phyloP scores from a whole-genome alignment of 2,888 invertebrate species.

The Drosophila prostipennis region DNA sequence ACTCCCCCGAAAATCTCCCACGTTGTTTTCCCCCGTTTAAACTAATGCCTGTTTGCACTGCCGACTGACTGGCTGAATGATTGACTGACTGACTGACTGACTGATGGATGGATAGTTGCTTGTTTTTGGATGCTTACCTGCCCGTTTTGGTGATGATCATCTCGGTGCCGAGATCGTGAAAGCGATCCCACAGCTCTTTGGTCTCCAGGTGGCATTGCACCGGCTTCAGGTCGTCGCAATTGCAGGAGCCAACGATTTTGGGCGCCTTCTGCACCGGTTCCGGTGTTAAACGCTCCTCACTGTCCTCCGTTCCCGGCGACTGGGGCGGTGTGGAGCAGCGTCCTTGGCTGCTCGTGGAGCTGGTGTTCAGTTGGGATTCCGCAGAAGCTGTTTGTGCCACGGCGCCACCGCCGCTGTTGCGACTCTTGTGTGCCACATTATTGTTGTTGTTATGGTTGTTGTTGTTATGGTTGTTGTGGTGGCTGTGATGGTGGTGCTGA shows the following conservation, averaged over 20 bases:
- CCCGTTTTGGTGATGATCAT: slow-evolving; percentile 99
- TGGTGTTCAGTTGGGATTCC: slow-evolving; percentile 73
- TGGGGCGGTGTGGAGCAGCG: slow-evolving; percentile 84
- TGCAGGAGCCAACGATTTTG: slow-evolving; percentile 88
- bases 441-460: slow-evolving; percentile 50
- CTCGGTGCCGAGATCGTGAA: slow-evolving; percentile 96
- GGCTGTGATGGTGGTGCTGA: slow-evolving; percentile 44
- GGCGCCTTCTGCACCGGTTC: slow-evolving; percentile 85
- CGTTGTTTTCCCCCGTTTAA: slow-evolving; percentile 13
- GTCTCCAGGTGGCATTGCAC: slow-evolving; percentile 97
- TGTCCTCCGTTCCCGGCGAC: slow-evolving; percentile 83
- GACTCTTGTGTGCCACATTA: slow-evolving; percentile 61
- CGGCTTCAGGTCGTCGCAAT: slow-evolving; percentile 92
- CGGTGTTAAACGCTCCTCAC: slow-evolving; percentile 83
- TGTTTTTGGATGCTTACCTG: slow-evolving; percentile 87
- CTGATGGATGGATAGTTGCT: slow-evolving; percentile 6
- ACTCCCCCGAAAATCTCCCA: slow-evolving; percentile 5
- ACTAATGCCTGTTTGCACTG: slow-evolving; percentile 41
- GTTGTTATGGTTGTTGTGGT: slow-evolving; percentile 40
- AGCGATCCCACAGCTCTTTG: slow-evolving; percentile 98
- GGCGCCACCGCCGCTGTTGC: slow-evolving; percentile 50
- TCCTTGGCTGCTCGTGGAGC: slow-evolving; percentile 81
- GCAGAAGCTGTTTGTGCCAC: slow-evolving; percentile 31
- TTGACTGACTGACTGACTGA: background rate
- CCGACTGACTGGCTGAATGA: background rate